phyloP scores from a whole-genome alignment of 2,113 vertebrate genomes.

The Xyliphius kryptos region DNA sequence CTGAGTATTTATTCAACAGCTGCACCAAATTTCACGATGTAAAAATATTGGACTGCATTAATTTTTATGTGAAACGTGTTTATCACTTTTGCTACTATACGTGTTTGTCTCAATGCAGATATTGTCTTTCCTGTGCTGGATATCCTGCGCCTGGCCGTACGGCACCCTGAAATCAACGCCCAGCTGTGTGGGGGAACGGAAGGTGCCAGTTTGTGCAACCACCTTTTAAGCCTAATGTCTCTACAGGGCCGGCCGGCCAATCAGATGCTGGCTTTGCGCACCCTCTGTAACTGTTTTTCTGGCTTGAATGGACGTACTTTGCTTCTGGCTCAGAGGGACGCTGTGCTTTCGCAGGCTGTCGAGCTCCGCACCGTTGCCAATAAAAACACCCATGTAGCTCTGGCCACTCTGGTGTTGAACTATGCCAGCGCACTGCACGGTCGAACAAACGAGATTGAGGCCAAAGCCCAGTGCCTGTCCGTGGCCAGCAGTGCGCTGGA shows the following conservation, averaged over 20 bases:
- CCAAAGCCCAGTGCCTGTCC: conserved; percentile 95
- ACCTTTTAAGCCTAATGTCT: conserved; percentile 81
- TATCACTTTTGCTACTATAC: too few species aligned
- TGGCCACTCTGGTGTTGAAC: conserved; percentile 89
- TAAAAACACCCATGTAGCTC: conserved; percentile 92
- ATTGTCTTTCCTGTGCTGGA: conserved; percentile 95
- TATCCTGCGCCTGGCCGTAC: conserved; percentile 87
- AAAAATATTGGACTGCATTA: too few species aligned
- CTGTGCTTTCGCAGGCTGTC: conserved; percentile 77
- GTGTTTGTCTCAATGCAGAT: conserved; percentile 62
- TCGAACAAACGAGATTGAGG: conserved; percentile 77
- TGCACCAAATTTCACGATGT: too few species aligned
- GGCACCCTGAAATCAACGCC: conserved; percentile 85
- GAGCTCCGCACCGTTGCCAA: conserved; percentile 78
- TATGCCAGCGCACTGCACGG: conserved; percentile 84
- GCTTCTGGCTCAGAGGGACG: conserved; percentile 83
- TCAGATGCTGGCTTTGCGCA: conserved; percentile 88
- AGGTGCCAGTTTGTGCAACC: conserved; percentile 77
- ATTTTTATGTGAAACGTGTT: too few species aligned
- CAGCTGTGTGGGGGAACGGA: conserved; percentile 85
- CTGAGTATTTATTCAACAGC: too few species aligned
- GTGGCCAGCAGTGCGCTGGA: conserved; percentile 86
- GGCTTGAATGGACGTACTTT: conserved; percentile 74
- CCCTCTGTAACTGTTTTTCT: conserved; percentile 91
- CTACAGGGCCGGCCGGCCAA: conserved; percentile 83